Conservation (phyloP, 1,140 invertebrate species). For the Diprion similis region DNA sequence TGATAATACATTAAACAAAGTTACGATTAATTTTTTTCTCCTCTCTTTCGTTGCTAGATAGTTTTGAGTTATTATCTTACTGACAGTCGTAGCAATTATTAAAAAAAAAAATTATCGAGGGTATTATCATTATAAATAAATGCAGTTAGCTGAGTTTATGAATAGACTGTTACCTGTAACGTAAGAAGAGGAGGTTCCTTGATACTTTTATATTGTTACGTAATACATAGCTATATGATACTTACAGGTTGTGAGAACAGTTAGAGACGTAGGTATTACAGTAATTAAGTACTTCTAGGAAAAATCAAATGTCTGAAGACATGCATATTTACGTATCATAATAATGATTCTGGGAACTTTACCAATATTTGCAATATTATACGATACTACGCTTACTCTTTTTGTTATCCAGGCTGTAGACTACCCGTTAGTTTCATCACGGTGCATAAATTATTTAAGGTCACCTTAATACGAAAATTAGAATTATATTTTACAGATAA, state of each 20-base stretch:
- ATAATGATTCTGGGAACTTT: no score
- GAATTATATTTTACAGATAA: no score
- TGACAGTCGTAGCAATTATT: not conserved
- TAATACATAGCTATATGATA: not conserved
- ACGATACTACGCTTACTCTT: no score
- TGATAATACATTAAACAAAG: conserved; percentile 3
- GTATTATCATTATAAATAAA: no score
- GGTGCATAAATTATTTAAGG: no score
- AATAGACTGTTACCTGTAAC: not conserved
- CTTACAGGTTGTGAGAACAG: not conserved
- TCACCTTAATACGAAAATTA: no score
- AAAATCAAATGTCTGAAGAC: not conserved
- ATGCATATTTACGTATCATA: no score
- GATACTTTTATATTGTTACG: not conserved
- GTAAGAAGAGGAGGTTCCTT: not conserved
- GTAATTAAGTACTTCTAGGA: not conserved
- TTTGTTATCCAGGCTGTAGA: no score
- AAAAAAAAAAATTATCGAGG: not conserved
- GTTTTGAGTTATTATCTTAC: not conserved
- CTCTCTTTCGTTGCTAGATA: not conserved
- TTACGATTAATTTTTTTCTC: not conserved
- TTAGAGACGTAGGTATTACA: not conserved
- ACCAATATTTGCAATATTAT: no score
- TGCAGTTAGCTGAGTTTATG: no score
- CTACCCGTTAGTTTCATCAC: no score